Conservation (phyloP, 2,113 vertebrate species). For the Phainopepla nitens region DNA sequence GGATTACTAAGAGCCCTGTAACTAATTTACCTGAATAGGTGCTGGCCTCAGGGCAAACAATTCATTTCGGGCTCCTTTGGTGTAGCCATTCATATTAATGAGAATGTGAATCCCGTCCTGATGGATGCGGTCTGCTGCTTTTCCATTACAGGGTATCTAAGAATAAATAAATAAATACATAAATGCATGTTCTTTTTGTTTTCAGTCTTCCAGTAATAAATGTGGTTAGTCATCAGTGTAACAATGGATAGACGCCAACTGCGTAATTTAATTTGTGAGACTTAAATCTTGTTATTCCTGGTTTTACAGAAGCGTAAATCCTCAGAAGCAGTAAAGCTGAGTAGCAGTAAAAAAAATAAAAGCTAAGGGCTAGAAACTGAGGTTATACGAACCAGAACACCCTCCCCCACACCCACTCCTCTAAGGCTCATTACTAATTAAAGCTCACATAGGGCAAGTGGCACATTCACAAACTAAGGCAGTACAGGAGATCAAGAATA, state of each 20-base stretch:
- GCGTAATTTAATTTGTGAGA: background rate
- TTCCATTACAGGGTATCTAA: constrained; percentile 96
- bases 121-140: constrained; percentile 96
- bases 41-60: constrained; percentile 94
- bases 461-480: background rate
- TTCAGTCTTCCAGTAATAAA: background rate
- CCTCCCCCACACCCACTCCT: background rate
- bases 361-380: background rate
- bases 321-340: background rate
- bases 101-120: constrained; percentile 96
- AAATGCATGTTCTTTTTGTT: background rate
- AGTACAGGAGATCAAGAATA: background rate
- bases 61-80: constrained; percentile 96
- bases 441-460: background rate
- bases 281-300: background rate
- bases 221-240: background rate
- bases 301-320: background rate
- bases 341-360: background rate
- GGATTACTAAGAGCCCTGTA: background rate
- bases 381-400: background rate
- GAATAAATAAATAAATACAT: background rate
- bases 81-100: constrained; percentile 98
- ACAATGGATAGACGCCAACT: background rate
- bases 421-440: background rate
- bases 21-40: constrained; percentile 85